A percentile compares a stretch with the other conserved stretches of the same genome.
Conservation (phyloP, 2,888 invertebrate genomes). For the Chymomyza amoena region DNA sequence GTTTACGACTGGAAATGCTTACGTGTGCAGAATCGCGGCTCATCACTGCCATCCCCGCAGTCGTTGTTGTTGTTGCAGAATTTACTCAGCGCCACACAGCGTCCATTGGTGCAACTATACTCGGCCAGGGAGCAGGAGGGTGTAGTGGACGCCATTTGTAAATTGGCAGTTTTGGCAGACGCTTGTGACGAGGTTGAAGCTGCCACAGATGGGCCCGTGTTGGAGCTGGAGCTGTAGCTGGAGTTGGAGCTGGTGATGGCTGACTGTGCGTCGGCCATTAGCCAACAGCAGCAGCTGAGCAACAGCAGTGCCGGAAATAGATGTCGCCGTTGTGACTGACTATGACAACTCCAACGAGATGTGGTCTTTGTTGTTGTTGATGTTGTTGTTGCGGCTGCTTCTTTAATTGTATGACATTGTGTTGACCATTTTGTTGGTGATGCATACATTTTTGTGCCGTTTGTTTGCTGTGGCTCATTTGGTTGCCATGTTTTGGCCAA, state of each 20-base stretch:
- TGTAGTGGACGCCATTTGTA: constrained; percentile 39
- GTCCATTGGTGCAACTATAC: constrained; percentile 78
- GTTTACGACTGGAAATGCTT: constrained; percentile 78
- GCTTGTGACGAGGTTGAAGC: constrained; percentile 29
- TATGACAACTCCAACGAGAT: not conserved
- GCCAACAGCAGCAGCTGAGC: constrained; percentile 45
- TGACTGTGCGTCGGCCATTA: not conserved
- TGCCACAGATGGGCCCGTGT: constrained; percentile 30
- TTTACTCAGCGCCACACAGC: constrained; percentile 82
- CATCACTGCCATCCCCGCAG: constrained; percentile 89
- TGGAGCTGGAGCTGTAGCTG: not conserved
- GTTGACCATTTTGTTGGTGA: constrained; percentile 33
- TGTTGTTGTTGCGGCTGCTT: constrained; percentile 29
- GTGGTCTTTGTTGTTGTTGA: constrained; percentile 15
- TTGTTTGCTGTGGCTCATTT: constrained; percentile 53
- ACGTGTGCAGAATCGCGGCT: constrained; percentile 90
- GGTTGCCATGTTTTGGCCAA: constrained; percentile 39
- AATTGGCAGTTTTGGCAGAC: constrained; percentile 61
- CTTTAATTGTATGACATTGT: constrained; percentile 54
- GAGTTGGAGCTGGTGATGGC: not conserved
- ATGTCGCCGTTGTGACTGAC: constrained; percentile 26
- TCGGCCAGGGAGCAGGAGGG: constrained; percentile 77
- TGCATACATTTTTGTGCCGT: constrained; percentile 46
- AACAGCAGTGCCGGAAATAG: constrained; percentile 46
- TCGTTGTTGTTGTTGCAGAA: constrained; percentile 90